phyloP scores from a whole-genome alignment of 2,797 vertebrate species.

The Pampus argenteus region DNA sequence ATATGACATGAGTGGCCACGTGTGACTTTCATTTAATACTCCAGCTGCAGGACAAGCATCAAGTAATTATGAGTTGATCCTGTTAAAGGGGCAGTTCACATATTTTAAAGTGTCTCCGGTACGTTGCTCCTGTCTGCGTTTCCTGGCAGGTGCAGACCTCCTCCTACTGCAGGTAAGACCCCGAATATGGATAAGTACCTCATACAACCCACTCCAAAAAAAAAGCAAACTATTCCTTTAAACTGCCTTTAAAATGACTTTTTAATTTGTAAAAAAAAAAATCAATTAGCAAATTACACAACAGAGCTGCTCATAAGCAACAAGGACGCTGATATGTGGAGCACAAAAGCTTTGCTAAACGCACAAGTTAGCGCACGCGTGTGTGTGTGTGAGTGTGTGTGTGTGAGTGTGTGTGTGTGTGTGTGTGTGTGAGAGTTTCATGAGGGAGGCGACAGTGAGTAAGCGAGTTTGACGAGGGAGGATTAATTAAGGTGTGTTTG shows the following conservation, averaged over 20 bases:
- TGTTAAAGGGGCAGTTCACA: too few species aligned
- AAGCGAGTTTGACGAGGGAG: conserved; percentile 29
- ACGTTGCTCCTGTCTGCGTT: too few species aligned
- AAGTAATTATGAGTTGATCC: not conserved
- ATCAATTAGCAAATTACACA: conserved; percentile 18
- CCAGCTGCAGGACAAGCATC: not conserved
- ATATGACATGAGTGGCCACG: not conserved
- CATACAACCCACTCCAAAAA: too few species aligned
- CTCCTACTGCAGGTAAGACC: too few species aligned
- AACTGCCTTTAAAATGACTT: not conserved
- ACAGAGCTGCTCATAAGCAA: conserved; percentile 4
- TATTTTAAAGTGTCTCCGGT: too few species aligned
- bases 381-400: not conserved
- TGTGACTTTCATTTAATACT: not conserved
- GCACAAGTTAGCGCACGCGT: conserved; percentile 33
- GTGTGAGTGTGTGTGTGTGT: not conserved
- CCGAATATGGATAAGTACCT: too few species aligned
- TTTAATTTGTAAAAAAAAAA: conserved; percentile 22
- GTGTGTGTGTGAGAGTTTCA: conserved; percentile 15
- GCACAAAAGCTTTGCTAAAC: conserved; percentile 35
- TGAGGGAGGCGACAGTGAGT: conserved; percentile 15
- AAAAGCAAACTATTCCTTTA: too few species aligned
- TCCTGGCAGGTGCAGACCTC: too few species aligned
- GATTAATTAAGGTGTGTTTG: conserved; percentile 46
- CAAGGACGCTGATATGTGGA: conserved; percentile 25